phyloP scores from a whole-genome alignment of 2,888 invertebrate genomes.

The Drosophila prostipennis region DNA sequence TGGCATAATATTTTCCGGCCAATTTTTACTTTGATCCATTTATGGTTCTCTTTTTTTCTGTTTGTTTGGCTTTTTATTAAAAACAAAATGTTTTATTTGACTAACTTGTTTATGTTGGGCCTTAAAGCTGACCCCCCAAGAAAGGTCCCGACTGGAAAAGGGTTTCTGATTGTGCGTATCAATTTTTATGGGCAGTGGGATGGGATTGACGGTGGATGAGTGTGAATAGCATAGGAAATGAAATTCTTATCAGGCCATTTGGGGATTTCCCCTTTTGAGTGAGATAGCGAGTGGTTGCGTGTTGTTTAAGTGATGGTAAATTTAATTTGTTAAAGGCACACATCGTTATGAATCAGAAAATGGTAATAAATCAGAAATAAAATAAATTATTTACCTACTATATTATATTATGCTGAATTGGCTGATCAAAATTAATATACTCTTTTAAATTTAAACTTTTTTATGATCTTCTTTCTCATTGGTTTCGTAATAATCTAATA shows the following conservation, averaged over 20 bases:
- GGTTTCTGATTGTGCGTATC: constrained; percentile 48
- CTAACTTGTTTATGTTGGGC: constrained; percentile 44
- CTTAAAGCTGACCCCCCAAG: constrained; percentile 43
- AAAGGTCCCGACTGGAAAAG: constrained; percentile 47
- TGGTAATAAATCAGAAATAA: not conserved
- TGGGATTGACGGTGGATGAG: constrained; percentile 26
- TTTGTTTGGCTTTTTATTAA: constrained; percentile 70
- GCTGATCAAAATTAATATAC: too few relatives aligned
- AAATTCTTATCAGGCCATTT: constrained; percentile 48
- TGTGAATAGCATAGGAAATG: constrained; percentile 47
- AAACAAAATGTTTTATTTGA: constrained; percentile 74
- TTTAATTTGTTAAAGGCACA: constrained; percentile 28
- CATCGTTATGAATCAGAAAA: not conserved
- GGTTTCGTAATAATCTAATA: not conserved
- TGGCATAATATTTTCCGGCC: constrained; percentile 36
- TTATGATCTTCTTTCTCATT: too few relatives aligned
- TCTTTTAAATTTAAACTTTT: too few relatives aligned
- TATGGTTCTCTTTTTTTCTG: constrained; percentile 29
- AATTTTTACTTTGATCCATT: constrained; percentile 77
- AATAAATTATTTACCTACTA: not conserved
- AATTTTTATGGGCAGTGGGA: constrained; percentile 39
- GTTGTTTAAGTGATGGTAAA: constrained; percentile 11
- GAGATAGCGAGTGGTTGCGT: constrained; percentile 1
- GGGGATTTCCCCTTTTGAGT: constrained; percentile 33
- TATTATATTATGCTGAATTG: too few relatives aligned